Evolutionary conservation across 2,888 invertebrate genomes (phyloP), one percentile per base, ranked within the genome.

Genomic region (Hetaerina titia): DNA sequence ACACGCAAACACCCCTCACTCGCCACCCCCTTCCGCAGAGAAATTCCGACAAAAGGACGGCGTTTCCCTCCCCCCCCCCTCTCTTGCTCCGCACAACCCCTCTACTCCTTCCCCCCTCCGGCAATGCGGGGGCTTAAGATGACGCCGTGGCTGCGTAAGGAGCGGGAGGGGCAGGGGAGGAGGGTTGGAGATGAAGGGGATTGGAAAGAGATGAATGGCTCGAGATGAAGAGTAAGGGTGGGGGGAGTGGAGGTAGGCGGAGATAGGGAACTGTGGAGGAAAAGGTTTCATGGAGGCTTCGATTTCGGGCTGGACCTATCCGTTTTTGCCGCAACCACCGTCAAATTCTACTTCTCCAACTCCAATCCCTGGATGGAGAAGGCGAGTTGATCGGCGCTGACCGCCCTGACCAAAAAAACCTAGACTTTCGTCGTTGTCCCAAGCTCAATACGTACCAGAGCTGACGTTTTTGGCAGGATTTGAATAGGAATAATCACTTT

Each of bases 1-100:
- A 13, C 69, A 69, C 19, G 69, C 19, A 22, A 69, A 31, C 89
- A 89, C 11, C 81, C 31, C 31, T 31, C 11, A 17, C 81, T 25
- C 81, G 81, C 81, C 81, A 9, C 9, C 31, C 81, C 8, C 69
- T 15, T 31, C 74, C 31, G 31, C 31, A 31, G 19, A 31, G 81
- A 81, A 81, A 81, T 81, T 81, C 81, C 31, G 81, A 81, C 81
- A 22, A 81, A 81, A 81, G 31, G 81, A n/a, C 31, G n/a, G 31
- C 25, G 11, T 31, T 81, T 81, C 2, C 81, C 11, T 0, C 4
- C 45, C 4, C 45, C 45, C 45, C 1, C n/a, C n/a, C n/a, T n/a
- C n/a, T n/a, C n/a, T n/a, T n/a, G 45, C 45, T 4, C 45, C 45
- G 45, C 45, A 4, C 45, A 45, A 4, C 45, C 45, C 45, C 45